Evolutionary conservation across 2,888 invertebrate species (phyloP).

Genomic region (Alitta virens): DNA sequence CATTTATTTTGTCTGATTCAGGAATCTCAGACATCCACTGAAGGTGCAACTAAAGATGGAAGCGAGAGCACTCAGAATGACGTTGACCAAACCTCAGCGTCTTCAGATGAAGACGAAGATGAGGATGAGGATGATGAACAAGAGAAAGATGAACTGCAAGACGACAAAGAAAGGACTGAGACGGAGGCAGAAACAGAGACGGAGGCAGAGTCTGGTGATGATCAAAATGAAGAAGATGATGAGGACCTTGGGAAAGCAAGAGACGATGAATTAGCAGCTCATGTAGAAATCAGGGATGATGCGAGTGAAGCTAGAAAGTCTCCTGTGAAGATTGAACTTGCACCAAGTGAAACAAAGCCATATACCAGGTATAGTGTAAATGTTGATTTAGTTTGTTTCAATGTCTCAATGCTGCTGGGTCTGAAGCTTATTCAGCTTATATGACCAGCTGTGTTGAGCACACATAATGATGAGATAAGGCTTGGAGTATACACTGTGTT

Average conservation of each 20-base stretch:
- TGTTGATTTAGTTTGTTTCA: no score
- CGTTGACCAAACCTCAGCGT: background rate
- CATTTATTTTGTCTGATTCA: no score
- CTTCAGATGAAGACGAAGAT: background rate
- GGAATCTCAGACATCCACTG: conserved; percentile 26
- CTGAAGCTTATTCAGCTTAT: no score
- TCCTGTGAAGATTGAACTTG: conserved; percentile 46
- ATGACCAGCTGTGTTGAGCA: no score
- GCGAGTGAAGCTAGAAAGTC: conserved; percentile 37
- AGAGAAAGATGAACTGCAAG: background rate
- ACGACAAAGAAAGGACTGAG: background rate
- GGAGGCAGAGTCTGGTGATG: conserved; percentile 4
- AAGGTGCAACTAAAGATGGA: conserved; percentile 5
- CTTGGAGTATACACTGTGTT: no score
- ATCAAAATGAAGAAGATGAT: conserved; percentile 20
- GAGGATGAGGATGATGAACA: conserved; percentile 3
- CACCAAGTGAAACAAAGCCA: conserved; percentile 54
- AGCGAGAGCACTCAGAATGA: background rate
- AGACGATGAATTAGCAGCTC: conserved; percentile 49
- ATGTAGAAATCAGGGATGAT: conserved; percentile 42
- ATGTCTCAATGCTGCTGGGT: no score
- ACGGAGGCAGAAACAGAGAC: conserved; percentile 1
- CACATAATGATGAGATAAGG: no score
- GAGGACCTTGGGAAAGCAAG: conserved; percentile 48
- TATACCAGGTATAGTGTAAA: conserved; percentile 54